Evolutionary conservation across 2,888 invertebrate genomes (phyloP).

Genomic region (Tinea pellionella): DNA sequence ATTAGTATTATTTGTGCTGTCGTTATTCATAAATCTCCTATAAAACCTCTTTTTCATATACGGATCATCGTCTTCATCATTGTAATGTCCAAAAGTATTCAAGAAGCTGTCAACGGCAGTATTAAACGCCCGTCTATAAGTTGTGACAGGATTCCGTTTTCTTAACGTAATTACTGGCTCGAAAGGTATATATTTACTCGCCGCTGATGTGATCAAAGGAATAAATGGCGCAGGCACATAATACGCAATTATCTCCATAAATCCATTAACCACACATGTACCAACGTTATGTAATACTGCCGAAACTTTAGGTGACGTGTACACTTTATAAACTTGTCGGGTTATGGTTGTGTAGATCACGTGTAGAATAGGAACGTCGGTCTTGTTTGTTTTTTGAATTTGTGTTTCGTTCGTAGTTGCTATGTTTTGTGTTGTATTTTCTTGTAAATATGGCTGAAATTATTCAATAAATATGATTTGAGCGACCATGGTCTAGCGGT

Average conservation of each 20-base stretch:
- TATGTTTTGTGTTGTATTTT: too few species aligned
- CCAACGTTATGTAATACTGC: slow-evolving; percentile 45
- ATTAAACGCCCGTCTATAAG: slow-evolving; percentile 49
- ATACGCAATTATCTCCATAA: slow-evolving; percentile 46
- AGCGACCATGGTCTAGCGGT: too few species aligned
- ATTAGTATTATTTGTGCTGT: too few species aligned
- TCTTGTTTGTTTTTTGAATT: too few species aligned
- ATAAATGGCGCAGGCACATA: slow-evolving; percentile 52
- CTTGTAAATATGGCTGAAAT: too few species aligned
- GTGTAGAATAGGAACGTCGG: slow-evolving; percentile 13
- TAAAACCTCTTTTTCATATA: slow-evolving; percentile 55
- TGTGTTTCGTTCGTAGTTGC: too few species aligned
- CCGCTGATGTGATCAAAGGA: slow-evolving; percentile 49
- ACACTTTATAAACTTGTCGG: slow-evolving; percentile 27
- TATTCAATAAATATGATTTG: too few species aligned
- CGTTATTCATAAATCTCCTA: slow-evolving; percentile 37
- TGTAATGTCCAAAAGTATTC: slow-evolving; percentile 46
- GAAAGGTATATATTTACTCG: slow-evolving; percentile 53
- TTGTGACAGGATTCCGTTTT: slow-evolving; percentile 50
- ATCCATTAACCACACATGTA: slow-evolving; percentile 51
- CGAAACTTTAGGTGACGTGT: slow-evolving; percentile 36
- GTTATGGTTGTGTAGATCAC: slow-evolving; percentile 28
- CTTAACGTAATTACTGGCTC: slow-evolving; percentile 50
- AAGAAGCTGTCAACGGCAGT: slow-evolving; percentile 45
- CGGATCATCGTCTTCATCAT: slow-evolving; percentile 40